phyloP scores from a whole-genome alignment of 2,113 vertebrate genomes.

The Gallinago jamesoni region DNA sequence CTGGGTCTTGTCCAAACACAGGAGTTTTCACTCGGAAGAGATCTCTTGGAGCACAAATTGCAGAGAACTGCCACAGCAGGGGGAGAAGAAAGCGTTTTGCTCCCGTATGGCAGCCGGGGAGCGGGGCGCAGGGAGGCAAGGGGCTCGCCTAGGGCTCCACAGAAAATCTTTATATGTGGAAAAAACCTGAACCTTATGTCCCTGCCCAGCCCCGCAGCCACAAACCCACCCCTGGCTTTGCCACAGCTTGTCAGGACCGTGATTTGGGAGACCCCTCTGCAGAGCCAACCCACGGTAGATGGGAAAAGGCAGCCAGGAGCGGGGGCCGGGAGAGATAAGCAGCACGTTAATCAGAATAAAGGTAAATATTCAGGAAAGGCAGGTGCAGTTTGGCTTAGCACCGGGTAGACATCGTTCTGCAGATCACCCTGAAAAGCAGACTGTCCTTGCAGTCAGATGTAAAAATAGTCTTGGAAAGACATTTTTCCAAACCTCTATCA shows the following conservation, averaged over 20 bases:
- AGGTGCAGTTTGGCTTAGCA: slow-evolving; percentile 20
- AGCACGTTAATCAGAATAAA: background rate
- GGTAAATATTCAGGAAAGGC: slow-evolving; percentile 20
- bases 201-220: background rate
- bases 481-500: background rate
- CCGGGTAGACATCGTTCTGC: background rate
- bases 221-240: background rate
- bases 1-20: background rate
- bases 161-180: background rate
- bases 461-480: background rate
- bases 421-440: background rate
- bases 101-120: background rate
- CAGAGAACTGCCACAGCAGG: background rate
- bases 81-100: background rate
- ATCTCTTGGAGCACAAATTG: background rate
- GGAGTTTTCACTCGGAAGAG: background rate
- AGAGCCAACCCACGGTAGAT: background rate
- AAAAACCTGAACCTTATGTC: background rate
- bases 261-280: background rate
- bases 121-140: background rate
- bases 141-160: background rate
- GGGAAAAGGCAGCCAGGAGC: background rate
- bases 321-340: background rate
- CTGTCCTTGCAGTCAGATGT: background rate
- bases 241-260: background rate